Evolutionary conservation across 1,140 invertebrate genomes (phyloP).

Genomic region (Anoplophora glabripennis): DNA sequence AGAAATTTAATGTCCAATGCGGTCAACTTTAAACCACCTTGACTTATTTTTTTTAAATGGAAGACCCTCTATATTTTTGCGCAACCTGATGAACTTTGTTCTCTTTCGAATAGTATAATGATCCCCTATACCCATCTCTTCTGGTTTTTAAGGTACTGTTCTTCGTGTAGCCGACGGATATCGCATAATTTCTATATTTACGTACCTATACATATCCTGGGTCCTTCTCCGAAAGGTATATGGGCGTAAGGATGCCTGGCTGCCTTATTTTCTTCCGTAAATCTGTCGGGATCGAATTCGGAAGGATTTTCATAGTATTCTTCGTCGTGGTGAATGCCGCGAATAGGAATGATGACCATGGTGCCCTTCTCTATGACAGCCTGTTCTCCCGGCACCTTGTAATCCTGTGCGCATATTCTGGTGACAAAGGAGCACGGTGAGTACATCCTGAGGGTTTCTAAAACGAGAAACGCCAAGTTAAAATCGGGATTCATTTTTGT

Average conservation of each 20-base stretch:
- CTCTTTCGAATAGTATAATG: too few species aligned
- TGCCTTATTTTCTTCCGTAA: conserved; percentile 44
- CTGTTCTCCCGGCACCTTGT: conserved; percentile 38
- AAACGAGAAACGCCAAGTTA: conserved; percentile 1
- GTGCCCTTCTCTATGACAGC: conserved; percentile 46
- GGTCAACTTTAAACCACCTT: too few species aligned
- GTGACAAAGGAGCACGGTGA: conserved; percentile 42
- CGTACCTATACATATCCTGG: conserved; percentile 55
- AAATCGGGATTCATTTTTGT: too few species aligned
- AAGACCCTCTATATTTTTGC: too few species aligned
- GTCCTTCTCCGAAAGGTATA: conserved; percentile 58
- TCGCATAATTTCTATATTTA: too few species aligned
- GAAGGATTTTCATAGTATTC: conserved; percentile 56
- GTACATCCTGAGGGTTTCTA: conserved; percentile 53
- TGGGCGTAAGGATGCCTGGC: conserved; percentile 47
- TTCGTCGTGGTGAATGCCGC: conserved; percentile 48
- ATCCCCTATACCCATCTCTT: too few species aligned
- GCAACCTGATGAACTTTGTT: too few species aligned
- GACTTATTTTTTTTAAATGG: too few species aligned
- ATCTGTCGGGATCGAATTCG: conserved; percentile 57
- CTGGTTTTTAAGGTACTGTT: too few species aligned
- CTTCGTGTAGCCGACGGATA: too few species aligned
- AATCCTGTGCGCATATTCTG: conserved; percentile 37
- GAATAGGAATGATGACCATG: conserved; percentile 41
- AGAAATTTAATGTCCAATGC: too few species aligned